Evolutionary conservation across 2,113 vertebrate species (phyloP), one percentile per base, ranked within the genome.

Genomic region (Reinhardtius hippoglossoides): DNA sequence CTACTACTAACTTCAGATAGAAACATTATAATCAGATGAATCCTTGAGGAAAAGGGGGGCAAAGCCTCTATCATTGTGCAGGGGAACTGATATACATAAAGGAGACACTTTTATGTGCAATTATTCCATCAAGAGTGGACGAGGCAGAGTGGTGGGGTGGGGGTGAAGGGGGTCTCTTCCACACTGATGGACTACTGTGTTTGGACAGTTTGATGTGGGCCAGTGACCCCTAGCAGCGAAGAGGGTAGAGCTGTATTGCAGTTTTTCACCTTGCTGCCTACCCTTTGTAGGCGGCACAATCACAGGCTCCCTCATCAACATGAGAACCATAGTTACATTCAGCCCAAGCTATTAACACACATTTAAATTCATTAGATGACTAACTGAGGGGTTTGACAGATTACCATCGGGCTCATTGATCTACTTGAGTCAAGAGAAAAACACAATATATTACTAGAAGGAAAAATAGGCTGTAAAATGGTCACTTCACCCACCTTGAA

Each of bases 131-230:
- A 60, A 54, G 42, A 65, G 61, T 35, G 78, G 62, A 50, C 54
- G 76, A 50, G n/a, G 62, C 48, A 31, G 62, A 69, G 80, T 40
- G 27, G 65, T 75, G 35, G 23, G 40, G 68, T 46, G 82, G 61
- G 13, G 21, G 9, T 24, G 12, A 8, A 2, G 3, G 52, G 20
- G 58, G 13, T 4, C 9, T 56, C 31, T 61, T 82, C 26, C 69
- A 37, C 0, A 3, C 31, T 67, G 79, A 80, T 72, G 73, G 76
- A 67, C 59, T 65, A 18, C 57, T 2, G 2, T 71, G 77, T 87
- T 78, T 83, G 81, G 85, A 87, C 82, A 78, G 71, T 70, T 57
- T 81, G 58, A 87, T 81, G 72, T 26, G 69, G 23, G 52, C 60
- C 59, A 69, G 10, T 83, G 81, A 87, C 74, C 87, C 74, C 27